Evolutionary conservation across 1,140 invertebrate genomes (phyloP), one percentile per base, ranked within the genome.

Genomic region (Tyrophagus putrescentiae): DNA sequence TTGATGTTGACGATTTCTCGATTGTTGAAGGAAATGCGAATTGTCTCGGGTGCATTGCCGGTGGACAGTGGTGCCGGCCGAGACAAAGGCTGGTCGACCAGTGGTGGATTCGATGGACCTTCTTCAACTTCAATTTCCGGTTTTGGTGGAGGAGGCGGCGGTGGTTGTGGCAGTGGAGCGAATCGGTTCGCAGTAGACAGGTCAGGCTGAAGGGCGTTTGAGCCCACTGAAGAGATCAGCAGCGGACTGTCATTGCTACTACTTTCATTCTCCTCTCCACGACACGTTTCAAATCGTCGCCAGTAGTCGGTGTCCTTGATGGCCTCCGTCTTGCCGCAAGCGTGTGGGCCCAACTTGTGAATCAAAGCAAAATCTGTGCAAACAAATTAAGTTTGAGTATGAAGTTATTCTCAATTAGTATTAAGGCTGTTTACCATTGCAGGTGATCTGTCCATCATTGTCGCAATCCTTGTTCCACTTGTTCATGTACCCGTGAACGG

Each of bases 391-490:
- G n/a, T n/a, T n/a, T n/a, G n/a, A n/a, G n/a, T n/a, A n/a, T n/a
- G n/a, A n/a, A n/a, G n/a, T n/a, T n/a, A n/a, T n/a, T n/a, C n/a
- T n/a, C n/a, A n/a, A n/a, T n/a, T n/a, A n/a, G n/a, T n/a, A n/a
- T n/a, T n/a, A n/a, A n/a, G 34, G 90, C 76, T 52, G 66, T 67
- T 3, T 80, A 80, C n/a, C n/a, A n/a, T n/a, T n/a, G n/a, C n/a
- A n/a, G n/a, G n/a, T n/a, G 65, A 63, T 54, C 13, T 0, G 16
- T 7, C 62, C 44, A 36, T 63, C 45, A 5, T 25, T 75, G 66
- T 87, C 87, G 68, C 85, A 89, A 72, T 89, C 86, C 81, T 87
- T 76, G 66, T 76, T 76, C 68, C 80, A 88, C 74, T 79, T 84
- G 25, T 69, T 70, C 84, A 88, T 87, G 69, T 88, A 90, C 25